These are phyloP conservation scores for Asbolus verrucosus DNA, from an alignment of 1,140 invertebrate species.

Conservation along the genomic window DNA sequence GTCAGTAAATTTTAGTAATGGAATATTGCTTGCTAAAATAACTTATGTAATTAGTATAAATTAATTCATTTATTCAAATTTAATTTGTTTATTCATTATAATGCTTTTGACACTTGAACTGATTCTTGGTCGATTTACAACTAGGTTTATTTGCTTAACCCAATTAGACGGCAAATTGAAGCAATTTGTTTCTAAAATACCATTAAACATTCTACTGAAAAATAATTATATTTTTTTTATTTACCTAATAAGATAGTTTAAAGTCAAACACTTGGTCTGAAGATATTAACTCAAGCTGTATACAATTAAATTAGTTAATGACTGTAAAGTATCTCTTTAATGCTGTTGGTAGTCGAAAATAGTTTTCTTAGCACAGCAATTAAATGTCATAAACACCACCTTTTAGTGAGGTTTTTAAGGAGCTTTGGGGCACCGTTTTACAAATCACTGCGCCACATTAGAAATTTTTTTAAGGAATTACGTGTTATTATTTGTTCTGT, in stretches of 20 bases:
- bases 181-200: no score
- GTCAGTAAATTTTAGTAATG: background rate
- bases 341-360: slow-evolving; percentile 29
- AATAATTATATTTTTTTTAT: slow-evolving; percentile 4
- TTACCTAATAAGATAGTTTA: slow-evolving; percentile 26
- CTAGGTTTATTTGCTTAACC: no score
- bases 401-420: slow-evolving; percentile 33
- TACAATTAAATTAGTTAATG: slow-evolving; percentile 39
- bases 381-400: slow-evolving; percentile 37
- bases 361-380: slow-evolving; percentile 39
- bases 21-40: background rate
- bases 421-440: slow-evolving; percentile 16
- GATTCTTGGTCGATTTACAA: no score
- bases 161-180: no score
- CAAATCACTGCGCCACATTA: slow-evolving; percentile 17
- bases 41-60: background rate
- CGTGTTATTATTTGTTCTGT: slow-evolving; percentile 5
- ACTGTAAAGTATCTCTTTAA: slow-evolving; percentile 39
- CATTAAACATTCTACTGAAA: no score
- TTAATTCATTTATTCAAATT: slow-evolving; percentile 3
- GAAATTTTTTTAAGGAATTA: background rate
- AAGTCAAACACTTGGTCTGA: slow-evolving; percentile 25
- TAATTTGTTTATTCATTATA: no score
- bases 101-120: no score
- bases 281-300: slow-evolving; percentile 37